Evolutionary conservation across 2,113 vertebrate genomes (phyloP), one percentile per base, ranked within the genome.

Genomic region (Micromys minutus): DNA sequence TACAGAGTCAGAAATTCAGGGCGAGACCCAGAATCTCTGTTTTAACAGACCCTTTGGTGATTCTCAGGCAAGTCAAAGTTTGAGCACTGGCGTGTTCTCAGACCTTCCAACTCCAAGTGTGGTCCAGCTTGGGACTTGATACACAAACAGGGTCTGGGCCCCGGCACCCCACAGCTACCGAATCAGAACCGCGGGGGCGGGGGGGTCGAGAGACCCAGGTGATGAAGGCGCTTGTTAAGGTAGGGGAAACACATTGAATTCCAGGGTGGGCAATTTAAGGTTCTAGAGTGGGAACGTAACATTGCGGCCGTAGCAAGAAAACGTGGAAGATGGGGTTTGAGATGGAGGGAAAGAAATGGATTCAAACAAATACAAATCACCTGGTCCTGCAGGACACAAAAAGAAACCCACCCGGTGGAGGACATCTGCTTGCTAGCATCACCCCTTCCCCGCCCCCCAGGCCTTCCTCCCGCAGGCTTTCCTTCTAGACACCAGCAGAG

Each of bases 341-440:
- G 63, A 26, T 47, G 8, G 42, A n/a, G 22, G 59, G 29, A 72
- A 34, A 77, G 88, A 59, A 94, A 80, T 2, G 77, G 36, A 75
- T 50, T 5, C 31, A 83, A 12, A 7, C 31, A 11, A 16, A 52
- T 47, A 42, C 3, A 67, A 7, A n/a, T 95, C 76, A 69, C n/a
- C 61, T 55, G 83, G 55, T 76, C 36, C 31, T 81, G 31, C 2
- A 90, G 59, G 87, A n/a, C 13, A 1, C 3, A 55, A 79, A 91
- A 90, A 47, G 42, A 42, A 57, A 45, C 61, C 63, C 6, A 45
- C 61, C 63, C 6, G 29, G 39, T 5, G 1, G 52, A 21, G 87
- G 75, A 90, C 42, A 67, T 21, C n/a, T 2, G 0, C 10, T 52
- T 39, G 8, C 11, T 77, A 42, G 79, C n/a, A 34, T n/a, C n/a